Evolutionary conservation across 2,888 invertebrate species (phyloP).

Genomic region (Perithous albicinctus): DNA sequence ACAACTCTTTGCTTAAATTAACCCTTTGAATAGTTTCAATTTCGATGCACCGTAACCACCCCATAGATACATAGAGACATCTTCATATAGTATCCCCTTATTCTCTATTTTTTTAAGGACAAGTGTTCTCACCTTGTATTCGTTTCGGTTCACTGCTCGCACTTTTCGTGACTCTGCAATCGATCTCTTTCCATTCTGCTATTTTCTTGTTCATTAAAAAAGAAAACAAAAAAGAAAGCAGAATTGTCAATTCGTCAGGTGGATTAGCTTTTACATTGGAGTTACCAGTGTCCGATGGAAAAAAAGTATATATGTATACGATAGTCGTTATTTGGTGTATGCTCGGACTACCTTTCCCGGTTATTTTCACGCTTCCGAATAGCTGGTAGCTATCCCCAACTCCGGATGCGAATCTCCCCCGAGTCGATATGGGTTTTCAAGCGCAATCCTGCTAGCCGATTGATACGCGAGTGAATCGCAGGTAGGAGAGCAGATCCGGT

Average conservation of each 20-base stretch:
- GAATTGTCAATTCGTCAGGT: conserved; percentile 34
- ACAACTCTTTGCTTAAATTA: too few relatives aligned
- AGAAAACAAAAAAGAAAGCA: conserved; percentile 21
- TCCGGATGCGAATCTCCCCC: conserved; percentile 69
- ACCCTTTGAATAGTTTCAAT: too few relatives aligned
- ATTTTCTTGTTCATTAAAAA: conserved; percentile 20
- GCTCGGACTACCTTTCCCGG: conserved; percentile 59
- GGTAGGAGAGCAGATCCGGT: conserved; percentile 44
- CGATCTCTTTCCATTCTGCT: conserved; percentile 7
- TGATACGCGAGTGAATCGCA: conserved; percentile 59
- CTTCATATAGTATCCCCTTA: neutral
- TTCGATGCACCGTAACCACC: too few relatives aligned
- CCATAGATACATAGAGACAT: neutral
- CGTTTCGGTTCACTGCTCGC: neutral
- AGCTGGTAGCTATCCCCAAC: conserved; percentile 56
- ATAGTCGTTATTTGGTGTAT: conserved; percentile 57
- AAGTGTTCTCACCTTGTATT: neutral
- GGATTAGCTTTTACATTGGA: conserved; percentile 56
- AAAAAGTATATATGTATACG: neutral
- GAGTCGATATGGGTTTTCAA: conserved; percentile 66
- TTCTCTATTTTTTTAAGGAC: neutral
- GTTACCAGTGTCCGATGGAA: conserved; percentile 54
- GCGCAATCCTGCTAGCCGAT: conserved; percentile 55
- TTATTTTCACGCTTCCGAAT: conserved; percentile 67
- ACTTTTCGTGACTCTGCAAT: conserved; percentile 6